Evolutionary conservation across 2,888 invertebrate genomes (phyloP).

Genomic region (Pristionchus maxplancki): DNA sequence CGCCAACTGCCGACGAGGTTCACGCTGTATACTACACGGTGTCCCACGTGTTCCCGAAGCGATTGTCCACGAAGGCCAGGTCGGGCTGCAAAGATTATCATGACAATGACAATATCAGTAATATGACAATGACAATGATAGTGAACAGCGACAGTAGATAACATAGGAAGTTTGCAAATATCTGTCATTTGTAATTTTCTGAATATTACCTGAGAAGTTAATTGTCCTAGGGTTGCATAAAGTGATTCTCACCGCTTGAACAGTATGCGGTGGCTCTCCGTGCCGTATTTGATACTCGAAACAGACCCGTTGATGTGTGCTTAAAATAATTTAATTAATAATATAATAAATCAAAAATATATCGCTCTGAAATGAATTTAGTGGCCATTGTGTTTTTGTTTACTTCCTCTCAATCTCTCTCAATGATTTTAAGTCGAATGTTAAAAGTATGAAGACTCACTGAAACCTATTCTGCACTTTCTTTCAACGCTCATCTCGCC

Average conservation of each 20-base stretch:
- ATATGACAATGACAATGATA: no score
- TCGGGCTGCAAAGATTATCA: constrained; percentile 90
- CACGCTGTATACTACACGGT: no score
- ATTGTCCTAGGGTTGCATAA: no score
- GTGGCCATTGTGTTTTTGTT: no score
- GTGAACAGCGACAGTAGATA: no score
- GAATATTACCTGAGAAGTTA: background rate
- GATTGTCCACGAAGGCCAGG: constrained; percentile 82
- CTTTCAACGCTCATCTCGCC: constrained; percentile 81
- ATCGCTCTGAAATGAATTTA: constrained; percentile 89
- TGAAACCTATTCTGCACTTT: constrained; percentile 3
- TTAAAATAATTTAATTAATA: background rate
- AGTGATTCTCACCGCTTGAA: constrained; percentile 84
- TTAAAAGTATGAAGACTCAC: background rate
- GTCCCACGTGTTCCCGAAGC: constrained; percentile 98
- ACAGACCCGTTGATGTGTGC: constrained; percentile 86
- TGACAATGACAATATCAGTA: no score
- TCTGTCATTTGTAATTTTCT: no score
- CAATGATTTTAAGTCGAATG: background rate
- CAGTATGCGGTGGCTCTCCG: constrained; percentile 98
- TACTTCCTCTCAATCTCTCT: no score
- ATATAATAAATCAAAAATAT: constrained; percentile 80
- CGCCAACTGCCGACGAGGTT: constrained; percentile 99
- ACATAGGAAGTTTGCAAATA: no score
- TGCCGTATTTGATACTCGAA: constrained; percentile 96